Evolutionary conservation across 1,140 invertebrate genomes (phyloP).

Genomic region (Sycophila sp.): DNA sequence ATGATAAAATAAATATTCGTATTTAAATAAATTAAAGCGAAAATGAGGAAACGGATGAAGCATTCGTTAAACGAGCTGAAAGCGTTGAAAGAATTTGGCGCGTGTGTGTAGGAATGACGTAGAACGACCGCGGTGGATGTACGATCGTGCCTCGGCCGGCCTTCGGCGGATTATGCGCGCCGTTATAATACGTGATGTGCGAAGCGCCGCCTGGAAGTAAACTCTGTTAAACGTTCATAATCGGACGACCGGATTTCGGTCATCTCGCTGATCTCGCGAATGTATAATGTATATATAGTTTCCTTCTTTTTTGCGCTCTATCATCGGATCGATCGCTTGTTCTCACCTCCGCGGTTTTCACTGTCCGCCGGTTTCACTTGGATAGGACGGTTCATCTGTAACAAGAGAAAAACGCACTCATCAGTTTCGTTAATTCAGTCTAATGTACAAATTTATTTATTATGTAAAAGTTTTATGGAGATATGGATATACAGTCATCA

Average conservation of each 20-base stretch:
- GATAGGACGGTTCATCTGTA: constrained; percentile 99
- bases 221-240: constrained; percentile 8
- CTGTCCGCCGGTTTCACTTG: constrained; percentile 99
- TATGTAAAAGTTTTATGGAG: too few relatives aligned
- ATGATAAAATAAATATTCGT: too few relatives aligned
- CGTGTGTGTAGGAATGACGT: too few relatives aligned
- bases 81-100: too few relatives aligned
- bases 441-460: too few relatives aligned
- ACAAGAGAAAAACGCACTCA: constrained; percentile 59
- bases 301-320: background rate
- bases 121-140: background rate
- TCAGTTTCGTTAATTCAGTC: background rate
- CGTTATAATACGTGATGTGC: background rate
- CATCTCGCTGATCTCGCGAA: too few relatives aligned
- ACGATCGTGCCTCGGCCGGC: constrained; percentile 5
- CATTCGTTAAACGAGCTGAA: too few relatives aligned
- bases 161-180: background rate
- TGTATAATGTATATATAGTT: background rate
- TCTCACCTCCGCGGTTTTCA: constrained; percentile 96
- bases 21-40: too few relatives aligned
- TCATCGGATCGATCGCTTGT: constrained; percentile 35
- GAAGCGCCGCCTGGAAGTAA: constrained; percentile 20
- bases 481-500: too few relatives aligned
- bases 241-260: background rate
- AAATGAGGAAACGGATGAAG: too few relatives aligned